These are phyloP conservation scores for Cyprinodon tularosa DNA, from an alignment of 2,113 vertebrate species.

Conservation along the genomic window DNA sequence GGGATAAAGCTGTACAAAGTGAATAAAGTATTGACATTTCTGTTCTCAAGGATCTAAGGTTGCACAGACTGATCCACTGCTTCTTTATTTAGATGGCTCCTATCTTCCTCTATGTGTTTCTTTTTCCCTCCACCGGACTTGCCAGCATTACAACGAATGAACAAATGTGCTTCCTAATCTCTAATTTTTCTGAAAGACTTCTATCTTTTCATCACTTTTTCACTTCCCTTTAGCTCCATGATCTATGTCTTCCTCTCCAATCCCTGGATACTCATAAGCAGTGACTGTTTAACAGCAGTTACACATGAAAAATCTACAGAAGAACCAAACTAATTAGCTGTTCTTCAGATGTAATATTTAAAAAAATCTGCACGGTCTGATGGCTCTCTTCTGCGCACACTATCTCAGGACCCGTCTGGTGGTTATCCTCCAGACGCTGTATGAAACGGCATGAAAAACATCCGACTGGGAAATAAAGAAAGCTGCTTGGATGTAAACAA, in stretches of 20 bases:
- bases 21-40: too few relatives aligned
- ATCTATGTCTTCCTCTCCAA: constrained; percentile 22
- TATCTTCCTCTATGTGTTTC: too few relatives aligned
- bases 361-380: constrained; percentile 51
- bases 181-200: constrained; percentile 4
- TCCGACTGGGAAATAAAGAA: constrained; percentile 38
- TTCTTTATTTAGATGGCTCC: too few relatives aligned
- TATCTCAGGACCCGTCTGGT: constrained; percentile 66
- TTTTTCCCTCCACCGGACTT: too few relatives aligned
- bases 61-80: too few relatives aligned
- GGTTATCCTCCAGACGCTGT: constrained; percentile 58
- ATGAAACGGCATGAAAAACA: constrained; percentile 57
- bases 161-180: not conserved
- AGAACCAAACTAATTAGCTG: constrained; percentile 70
- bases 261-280: constrained; percentile 39
- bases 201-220: constrained; percentile 3
- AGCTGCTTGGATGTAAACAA: constrained; percentile 45
- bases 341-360: constrained; percentile 78
- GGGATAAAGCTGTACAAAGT: too few relatives aligned
- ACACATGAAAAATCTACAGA: constrained; percentile 52
- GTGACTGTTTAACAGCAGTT: constrained; percentile 52
- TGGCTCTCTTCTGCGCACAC: constrained; percentile 46
- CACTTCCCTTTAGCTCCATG: constrained; percentile 12
- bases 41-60: too few relatives aligned
- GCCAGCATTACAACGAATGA: not conserved